These are phyloP conservation scores for Calcarius lapponicus DNA, from an alignment of 2,797 vertebrate species.

Conservation along the genomic window DNA sequence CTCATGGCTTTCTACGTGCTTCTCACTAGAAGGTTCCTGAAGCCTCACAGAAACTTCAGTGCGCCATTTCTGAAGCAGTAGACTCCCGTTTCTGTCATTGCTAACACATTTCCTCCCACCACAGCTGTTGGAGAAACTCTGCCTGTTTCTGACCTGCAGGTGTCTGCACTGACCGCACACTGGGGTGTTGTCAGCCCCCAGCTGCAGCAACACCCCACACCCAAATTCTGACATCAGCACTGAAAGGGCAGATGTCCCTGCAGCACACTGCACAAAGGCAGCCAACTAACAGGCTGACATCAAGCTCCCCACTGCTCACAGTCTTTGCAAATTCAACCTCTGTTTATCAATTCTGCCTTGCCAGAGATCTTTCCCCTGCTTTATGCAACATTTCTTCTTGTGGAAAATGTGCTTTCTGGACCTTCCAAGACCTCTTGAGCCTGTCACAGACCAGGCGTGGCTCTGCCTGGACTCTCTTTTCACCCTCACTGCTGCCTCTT, in stretches of 20 bases:
- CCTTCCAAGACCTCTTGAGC: not conserved
- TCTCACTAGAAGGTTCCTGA: not conserved
- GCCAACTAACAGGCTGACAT: not conserved
- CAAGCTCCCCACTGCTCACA: not conserved
- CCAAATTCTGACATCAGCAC: not conserved
- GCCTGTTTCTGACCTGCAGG: not conserved
- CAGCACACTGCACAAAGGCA: not conserved
- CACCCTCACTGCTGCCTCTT: not conserved
- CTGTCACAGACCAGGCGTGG: not conserved
- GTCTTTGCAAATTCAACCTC: not conserved
- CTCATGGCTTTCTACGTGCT: not conserved
- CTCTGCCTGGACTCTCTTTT: not conserved
- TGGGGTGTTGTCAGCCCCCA: not conserved
- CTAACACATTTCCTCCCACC: not conserved
- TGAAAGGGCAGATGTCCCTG: not conserved
- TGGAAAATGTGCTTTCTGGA: not conserved
- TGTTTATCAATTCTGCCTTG: not conserved
- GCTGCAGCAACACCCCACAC: not conserved
- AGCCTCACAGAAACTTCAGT: not conserved
- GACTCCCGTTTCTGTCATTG: not conserved
- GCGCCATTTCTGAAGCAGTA: not conserved
- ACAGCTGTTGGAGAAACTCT: not conserved
- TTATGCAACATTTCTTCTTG: not conserved
- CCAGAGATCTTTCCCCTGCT: not conserved
- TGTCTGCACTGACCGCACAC: not conserved